Evolutionary conservation across 1,140 invertebrate genomes (phyloP).

Genomic region (Meloidogyne hapla): DNA sequence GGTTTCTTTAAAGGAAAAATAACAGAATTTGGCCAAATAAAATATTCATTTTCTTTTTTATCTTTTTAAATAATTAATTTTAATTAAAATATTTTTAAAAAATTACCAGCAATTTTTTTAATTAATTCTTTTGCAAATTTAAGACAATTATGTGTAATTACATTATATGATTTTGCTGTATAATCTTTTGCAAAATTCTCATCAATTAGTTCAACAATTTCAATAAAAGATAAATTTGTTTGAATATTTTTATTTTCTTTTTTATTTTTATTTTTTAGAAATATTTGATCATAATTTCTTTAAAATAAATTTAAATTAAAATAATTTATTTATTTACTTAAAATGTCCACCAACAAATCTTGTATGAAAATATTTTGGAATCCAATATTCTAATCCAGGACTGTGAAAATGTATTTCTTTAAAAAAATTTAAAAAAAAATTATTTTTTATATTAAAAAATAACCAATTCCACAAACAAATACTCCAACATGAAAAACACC

Average conservation of each 20-base stretch:
- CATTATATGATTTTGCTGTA: background rate
- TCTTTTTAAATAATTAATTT: background rate
- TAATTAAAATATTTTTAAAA: background rate
- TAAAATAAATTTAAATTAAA: background rate
- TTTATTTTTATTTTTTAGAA: background rate
- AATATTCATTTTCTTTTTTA: background rate
- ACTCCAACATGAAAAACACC: too few relatives aligned
- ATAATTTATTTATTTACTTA: background rate
- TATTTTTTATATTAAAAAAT: too few relatives aligned
- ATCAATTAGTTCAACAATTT: background rate
- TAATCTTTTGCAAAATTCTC: background rate
- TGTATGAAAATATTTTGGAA: slow-evolving; percentile 6
- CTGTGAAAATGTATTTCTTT: background rate
- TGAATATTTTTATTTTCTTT: background rate
- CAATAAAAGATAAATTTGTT: background rate
- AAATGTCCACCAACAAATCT: slow-evolving; percentile 1
- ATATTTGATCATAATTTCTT: background rate
- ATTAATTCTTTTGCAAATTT: slow-evolving; percentile 6
- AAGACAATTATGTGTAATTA: background rate
- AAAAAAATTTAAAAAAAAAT: background rate
- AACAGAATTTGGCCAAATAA: background rate
- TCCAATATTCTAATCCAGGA: slow-evolving; percentile 5
- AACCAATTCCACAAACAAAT: too few relatives aligned
- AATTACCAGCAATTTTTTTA: background rate
- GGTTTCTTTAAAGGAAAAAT: slow-evolving; percentile 2